Evolutionary conservation across 2,888 invertebrate species (phyloP).

Genomic region (Drosophila cognata): DNA sequence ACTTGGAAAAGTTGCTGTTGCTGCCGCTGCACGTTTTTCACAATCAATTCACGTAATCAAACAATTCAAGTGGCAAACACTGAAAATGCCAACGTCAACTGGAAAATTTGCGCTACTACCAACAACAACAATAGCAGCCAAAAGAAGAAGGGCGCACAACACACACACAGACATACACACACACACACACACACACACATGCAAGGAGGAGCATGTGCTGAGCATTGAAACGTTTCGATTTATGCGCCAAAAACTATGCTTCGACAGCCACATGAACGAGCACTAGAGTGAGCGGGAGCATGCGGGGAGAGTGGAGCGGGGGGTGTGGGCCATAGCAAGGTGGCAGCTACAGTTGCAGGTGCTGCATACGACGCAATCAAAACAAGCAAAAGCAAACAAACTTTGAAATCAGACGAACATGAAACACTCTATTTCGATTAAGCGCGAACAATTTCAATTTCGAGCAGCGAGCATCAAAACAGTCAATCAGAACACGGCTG

Average conservation of each 20-base stretch:
- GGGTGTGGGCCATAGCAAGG: background rate
- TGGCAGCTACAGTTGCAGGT: slow-evolving; percentile 60
- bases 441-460: background rate
- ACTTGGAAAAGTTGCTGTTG: slow-evolving; percentile 52
- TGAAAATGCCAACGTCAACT: slow-evolving; percentile 84
- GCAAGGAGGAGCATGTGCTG: slow-evolving; percentile 46
- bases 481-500: background rate
- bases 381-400: slow-evolving; percentile 54
- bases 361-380: slow-evolving; percentile 73
- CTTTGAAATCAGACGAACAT: slow-evolving; percentile 16
- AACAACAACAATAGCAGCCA: slow-evolving; percentile 38
- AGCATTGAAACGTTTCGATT: slow-evolving; percentile 80
- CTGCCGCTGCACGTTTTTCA: slow-evolving; percentile 79
- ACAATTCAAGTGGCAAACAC: slow-evolving; percentile 84
- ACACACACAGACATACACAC: slow-evolving; percentile 15
- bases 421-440: slow-evolving; percentile 45
- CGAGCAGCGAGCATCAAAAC: background rate
- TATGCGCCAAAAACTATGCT: slow-evolving; percentile 83
- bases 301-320: slow-evolving; percentile 1
- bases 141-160: slow-evolving; percentile 7
- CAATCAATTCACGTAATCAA: slow-evolving; percentile 84
- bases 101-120: slow-evolving; percentile 77
- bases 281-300: slow-evolving; percentile 33
- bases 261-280: slow-evolving; percentile 81
- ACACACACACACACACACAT: slow-evolving; percentile 16